Evolutionary conservation across 2,113 vertebrate genomes (phyloP).

Genomic region (Tiliqua scincoides): DNA sequence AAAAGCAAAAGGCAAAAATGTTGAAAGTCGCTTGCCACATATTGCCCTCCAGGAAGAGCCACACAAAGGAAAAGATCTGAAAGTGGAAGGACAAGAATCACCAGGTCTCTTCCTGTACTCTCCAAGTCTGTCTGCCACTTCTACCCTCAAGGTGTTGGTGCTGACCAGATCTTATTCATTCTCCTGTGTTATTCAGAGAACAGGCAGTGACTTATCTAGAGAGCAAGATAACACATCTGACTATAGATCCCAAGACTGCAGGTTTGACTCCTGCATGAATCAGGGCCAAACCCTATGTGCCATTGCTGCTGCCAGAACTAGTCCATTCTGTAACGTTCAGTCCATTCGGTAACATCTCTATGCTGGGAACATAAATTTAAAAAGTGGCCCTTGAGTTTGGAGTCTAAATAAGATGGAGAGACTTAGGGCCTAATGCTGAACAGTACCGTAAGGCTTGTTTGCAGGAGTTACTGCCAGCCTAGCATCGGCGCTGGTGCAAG

Average conservation of each 20-base stretch:
- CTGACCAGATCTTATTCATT: neutral
- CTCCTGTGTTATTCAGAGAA: neutral
- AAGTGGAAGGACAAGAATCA: neutral
- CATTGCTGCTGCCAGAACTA: no score
- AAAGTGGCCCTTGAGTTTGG: no score
- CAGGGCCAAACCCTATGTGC: no score
- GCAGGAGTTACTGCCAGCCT: no score
- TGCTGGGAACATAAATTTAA: no score
- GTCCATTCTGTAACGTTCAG: no score
- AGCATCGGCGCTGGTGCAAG: no score
- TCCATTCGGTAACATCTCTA: no score
- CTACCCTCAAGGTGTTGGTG: neutral
- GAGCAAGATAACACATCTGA: neutral
- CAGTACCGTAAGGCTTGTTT: no score
- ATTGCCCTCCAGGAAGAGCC: neutral
- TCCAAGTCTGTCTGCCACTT: neutral
- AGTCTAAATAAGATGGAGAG: no score
- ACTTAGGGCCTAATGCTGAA: no score
- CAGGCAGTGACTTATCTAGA: neutral
- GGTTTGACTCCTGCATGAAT: slow-evolving; percentile 4
- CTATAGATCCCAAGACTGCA: slow-evolving; percentile 4
- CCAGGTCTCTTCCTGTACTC: neutral
- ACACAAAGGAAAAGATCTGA: neutral
- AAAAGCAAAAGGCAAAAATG: no score
- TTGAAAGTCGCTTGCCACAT: neutral